Base-by-base conservation (phyloP, 1,140 invertebrate genomes). In the Drosophila ananassae region DNA sequence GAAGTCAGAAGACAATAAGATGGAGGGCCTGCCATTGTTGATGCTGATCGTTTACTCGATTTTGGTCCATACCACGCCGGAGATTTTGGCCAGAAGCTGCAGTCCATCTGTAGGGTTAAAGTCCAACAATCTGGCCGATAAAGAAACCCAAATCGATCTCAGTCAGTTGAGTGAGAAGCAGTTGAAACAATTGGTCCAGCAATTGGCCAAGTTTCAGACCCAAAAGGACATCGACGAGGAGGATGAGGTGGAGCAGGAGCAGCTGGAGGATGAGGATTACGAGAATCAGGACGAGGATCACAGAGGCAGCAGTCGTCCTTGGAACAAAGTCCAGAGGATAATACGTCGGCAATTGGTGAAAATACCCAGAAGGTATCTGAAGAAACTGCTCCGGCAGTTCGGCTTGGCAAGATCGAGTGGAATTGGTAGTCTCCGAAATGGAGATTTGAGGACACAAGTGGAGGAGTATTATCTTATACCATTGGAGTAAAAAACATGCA, bases 251-350 rank as follows among this genome's bases (percentile, higher is more conserved):
- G n/a, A 30, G 13, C 2, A 22, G 4, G 17, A 37, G 17, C 21
- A 7, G 2, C n/a, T 25, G 21, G 34, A 4, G 8, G 17, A 30
- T 3, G 13, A 8, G n/a, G 5, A n/a, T 1, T 48, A 17, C 3
- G 28, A 50, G 22, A 22, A 54, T 2, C 51, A 37, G 13, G 48
- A 60, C 0, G 0, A n/a, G 3, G 39, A 59, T 0, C 4, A 80
- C 55, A 76, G 87, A 1, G 73, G 80, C 30, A 62, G 50, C 25
- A 79, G 71, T 37, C 69, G 82, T 0, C 87, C 87, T 6, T 90
- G 87, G 87, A 82, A 79, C 41, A 71, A 60, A 24, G 58, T 90
- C 7, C 87, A 90, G 47, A 79, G 87, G 10, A 89, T 90, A 13
- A 83, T 90, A 0, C 56, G 67, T 0, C 69, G 87, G 0, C 87